Base-by-base conservation (phyloP, 2,888 invertebrate species). In the Plebejus anna region DNA sequence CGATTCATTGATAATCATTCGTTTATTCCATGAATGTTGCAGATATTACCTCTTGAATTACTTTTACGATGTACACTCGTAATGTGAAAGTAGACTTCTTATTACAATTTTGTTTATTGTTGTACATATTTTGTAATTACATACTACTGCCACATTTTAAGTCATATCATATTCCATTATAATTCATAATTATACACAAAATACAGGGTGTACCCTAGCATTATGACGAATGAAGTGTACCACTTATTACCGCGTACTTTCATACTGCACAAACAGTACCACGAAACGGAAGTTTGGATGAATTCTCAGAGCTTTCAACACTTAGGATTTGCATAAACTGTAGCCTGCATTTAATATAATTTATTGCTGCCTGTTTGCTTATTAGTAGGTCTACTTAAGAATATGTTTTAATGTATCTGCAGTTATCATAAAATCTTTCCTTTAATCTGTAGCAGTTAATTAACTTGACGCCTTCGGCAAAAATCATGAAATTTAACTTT, bases 261-360 rank as follows among this genome's bases (percentile, higher is more conserved):
- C 11, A 22, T 61, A 11, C 4, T 36, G 32, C 7, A 66, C 66
- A 61, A 22, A 9, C 66, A 36, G 16, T 66, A 32, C 66, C 32
- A 66, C 32, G 66, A 66, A 66, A 66, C 66, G 66, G 66, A 66
- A 36, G 32, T 66, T 66, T 36, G 32, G 32, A 66, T 13, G 32
- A 66, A 32, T 66, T 66, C 66, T 66, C 13, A 66, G 66, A 66
- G 36, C 32, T 66, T 4, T 36, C 32, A 66, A 66, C 66, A 66
- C 66, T 36, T 66, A 36, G 36, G 36, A 66, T 66, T 66, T 32
- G 32, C 32, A 32, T 13, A 36, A 66, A 36, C 4, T 13, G 5
- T 66, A 66, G 66, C 1, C 32, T 2, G 32, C 4, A 66, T 9
- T 13, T 66, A 36, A 13, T 66, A 66, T 66, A 32, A 36, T 32